Evolutionary conservation across 2,113 vertebrate species (phyloP).

Genomic region (Machaerirhynchus nigripectus): DNA sequence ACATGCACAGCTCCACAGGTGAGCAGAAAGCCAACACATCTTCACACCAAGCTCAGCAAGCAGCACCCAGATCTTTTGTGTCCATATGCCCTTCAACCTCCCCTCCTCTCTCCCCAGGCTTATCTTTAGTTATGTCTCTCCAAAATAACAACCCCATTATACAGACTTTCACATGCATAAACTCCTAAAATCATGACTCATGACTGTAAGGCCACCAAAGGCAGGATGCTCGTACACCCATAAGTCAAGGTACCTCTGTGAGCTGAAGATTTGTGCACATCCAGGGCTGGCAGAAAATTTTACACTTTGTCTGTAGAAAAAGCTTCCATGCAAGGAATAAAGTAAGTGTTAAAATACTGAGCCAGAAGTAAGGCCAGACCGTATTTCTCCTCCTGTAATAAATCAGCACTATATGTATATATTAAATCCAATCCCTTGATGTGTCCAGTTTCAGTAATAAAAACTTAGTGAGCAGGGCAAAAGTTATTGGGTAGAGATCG

Average conservation of each 20-base stretch:
- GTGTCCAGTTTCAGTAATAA: slow-evolving; percentile 51
- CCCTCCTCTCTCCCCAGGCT: background rate
- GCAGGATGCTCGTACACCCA: background rate
- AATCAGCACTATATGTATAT: slow-evolving; percentile 32
- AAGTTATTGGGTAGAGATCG: background rate
- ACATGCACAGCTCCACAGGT: background rate
- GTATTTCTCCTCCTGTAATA: slow-evolving; percentile 28
- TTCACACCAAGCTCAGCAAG: background rate
- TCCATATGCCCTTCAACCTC: background rate
- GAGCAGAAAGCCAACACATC: background rate
- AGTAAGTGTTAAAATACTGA: slow-evolving; percentile 28
- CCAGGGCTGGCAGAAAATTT: background rate
- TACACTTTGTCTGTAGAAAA: background rate
- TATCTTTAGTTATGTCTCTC: background rate
- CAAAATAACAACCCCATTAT: background rate
- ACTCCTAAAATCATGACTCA: background rate
- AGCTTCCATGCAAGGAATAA: slow-evolving; percentile 10
- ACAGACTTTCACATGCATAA: background rate
- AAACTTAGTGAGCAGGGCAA: slow-evolving; percentile 21
- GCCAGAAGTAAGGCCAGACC: slow-evolving; percentile 34
- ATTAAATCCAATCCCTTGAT: slow-evolving; percentile 45
- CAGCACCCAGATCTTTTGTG: background rate
- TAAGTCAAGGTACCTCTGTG: accelerated
- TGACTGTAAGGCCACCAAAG: background rate
- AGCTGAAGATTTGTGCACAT: background rate